Evolutionary conservation across 2,888 invertebrate species (phyloP), one percentile per base, ranked within the genome.

Genomic region (Caenorhabditis sp.): DNA sequence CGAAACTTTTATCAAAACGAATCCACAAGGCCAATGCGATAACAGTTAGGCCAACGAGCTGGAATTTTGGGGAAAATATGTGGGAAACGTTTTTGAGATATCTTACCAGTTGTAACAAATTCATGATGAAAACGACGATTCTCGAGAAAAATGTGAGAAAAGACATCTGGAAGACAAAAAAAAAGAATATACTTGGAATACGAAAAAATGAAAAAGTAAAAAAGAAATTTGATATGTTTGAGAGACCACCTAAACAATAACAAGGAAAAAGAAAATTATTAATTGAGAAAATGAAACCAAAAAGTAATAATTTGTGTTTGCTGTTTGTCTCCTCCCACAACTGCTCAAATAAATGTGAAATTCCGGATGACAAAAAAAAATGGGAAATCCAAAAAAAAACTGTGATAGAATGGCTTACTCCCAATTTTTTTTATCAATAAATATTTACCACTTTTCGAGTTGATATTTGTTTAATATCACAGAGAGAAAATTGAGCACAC

Each of bases 1-100:
- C 85, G 62, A 85, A 84, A 26, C 71, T 67, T 24, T 68, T 66
- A 67, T 85, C 85, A 37, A 77, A 77, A 24, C 85, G 74, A 43
- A 85, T 80, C 85, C 85, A 85, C 0, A 85, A 53, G 8, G 79
- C 66, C 12, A 85, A 59, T 0, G 76, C 84, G 36, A 85, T 71
- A 8, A 85, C 73, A 4, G 82, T 73, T 21, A 84, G 66, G 19
- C 76, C 78, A 1, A 81, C 83, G 17, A 84, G 64, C 83, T 83
- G 73, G 58, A 79, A 79, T 19, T 19, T n/a, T 5, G 19, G 51
- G 14, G 37, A 37, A 37, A 37, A 37, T 10, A 37, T 49, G 17
- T 43, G 31, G 24, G 10, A 23, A 37, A 43, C 43, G 37, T 10
- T 49, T 17, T 21, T 3, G 54, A 54, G 17, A 21, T 17, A 67